Conservation (phyloP, 2,888 invertebrate species). For the Geophilus truncorum region DNA sequence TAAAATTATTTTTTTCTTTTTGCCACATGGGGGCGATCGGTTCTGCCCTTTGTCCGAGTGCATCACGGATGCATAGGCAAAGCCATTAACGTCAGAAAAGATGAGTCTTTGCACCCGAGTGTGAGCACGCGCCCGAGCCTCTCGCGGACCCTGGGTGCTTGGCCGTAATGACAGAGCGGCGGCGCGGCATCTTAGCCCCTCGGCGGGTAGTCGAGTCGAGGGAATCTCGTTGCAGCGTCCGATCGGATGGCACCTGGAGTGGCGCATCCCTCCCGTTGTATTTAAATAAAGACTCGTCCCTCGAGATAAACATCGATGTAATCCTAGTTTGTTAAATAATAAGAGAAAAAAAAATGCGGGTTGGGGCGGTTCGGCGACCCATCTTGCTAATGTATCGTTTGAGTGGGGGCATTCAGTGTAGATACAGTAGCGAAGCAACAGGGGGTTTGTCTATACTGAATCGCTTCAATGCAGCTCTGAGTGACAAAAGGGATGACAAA, state of each 20-base stretch:
- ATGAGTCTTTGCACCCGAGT: not conserved
- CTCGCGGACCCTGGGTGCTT: not conserved
- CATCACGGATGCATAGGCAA: not conserved
- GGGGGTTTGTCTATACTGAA: not conserved
- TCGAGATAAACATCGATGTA: slow-evolving; percentile 23
- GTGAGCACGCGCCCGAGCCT: not conserved
- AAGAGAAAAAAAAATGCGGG: not conserved
- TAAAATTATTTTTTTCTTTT: not conserved
- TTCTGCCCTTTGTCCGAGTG: not conserved
- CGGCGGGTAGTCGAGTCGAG: not conserved
- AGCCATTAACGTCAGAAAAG: not conserved
- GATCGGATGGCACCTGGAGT: not conserved
- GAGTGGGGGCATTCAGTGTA: slow-evolving; percentile 6
- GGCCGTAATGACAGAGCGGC: slow-evolving; percentile 12
- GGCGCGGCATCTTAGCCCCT: not conserved
- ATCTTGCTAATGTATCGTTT: slow-evolving; percentile 22
- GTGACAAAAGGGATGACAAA: not conserved
- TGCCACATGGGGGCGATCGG: not conserved
- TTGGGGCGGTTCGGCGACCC: not conserved
- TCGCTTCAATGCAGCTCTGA: not conserved
- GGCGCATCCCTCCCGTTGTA: not conserved
- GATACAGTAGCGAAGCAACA: not conserved
- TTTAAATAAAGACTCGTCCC: slow-evolving; percentile 12
- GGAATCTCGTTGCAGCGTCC: not conserved
- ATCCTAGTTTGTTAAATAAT: not conserved